A percentile compares a stretch with the other conserved stretches of the same genome.
phyloP scores from a whole-genome alignment of 2,797 vertebrate species.

The Melopsittacus undulatus region DNA sequence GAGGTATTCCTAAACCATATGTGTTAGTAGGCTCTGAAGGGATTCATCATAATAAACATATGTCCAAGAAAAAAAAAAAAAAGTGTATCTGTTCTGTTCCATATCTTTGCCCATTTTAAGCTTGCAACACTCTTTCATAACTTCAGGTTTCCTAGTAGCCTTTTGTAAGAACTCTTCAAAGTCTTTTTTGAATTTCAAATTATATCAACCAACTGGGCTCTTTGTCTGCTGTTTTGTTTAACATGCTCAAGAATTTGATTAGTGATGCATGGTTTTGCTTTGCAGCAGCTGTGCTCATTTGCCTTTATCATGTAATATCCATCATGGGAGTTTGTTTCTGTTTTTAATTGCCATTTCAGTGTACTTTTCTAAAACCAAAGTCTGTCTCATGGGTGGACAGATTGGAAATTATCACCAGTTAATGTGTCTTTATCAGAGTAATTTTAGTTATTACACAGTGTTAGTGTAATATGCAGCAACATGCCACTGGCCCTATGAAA shows the following conservation, averaged over 20 bases:
- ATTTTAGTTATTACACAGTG: neutral
- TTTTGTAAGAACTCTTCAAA: neutral
- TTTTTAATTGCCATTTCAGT: neutral
- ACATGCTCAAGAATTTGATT: neutral
- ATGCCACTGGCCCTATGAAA: neutral
- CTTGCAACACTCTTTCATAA: neutral
- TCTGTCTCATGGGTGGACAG: neutral
- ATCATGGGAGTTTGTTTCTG: neutral
- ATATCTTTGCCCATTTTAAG: neutral
- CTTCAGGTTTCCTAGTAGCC: neutral
- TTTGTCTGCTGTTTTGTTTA: slow-evolving; percentile 20
- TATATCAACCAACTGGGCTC: neutral
- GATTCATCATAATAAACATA: neutral
- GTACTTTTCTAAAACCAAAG: neutral
- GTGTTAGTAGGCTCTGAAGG: neutral
- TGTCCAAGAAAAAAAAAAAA: neutral
- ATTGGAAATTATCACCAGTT: neutral
- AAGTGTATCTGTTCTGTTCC: neutral
- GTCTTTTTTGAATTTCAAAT: neutral
- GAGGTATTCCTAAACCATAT: neutral
- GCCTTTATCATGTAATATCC: neutral
- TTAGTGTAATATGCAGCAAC: neutral
- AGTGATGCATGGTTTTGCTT: slow-evolving; percentile 4
- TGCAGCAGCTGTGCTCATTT: slow-evolving; percentile 9
- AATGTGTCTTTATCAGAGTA: neutral